These are phyloP conservation scores for Sarcophaga subvicina DNA, from an alignment of 2,888 invertebrate genomes.

Conservation along the genomic window DNA sequence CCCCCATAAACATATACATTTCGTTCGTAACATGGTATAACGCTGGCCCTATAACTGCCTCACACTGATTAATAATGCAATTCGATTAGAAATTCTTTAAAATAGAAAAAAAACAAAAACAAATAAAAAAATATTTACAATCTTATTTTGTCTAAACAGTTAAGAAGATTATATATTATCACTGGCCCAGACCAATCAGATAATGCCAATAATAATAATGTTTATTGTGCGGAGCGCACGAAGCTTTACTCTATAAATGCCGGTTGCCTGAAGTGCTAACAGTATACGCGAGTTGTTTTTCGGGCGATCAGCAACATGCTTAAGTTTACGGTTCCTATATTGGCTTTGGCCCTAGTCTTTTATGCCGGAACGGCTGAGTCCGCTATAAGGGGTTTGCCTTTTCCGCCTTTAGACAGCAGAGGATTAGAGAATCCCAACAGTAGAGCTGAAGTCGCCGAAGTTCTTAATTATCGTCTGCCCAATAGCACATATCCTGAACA, in stretches of 20 bases:
- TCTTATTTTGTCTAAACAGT: background rate
- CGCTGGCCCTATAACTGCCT: too few relatives aligned
- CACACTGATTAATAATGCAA: too few relatives aligned
- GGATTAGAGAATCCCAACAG: conserved; percentile 42
- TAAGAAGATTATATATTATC: background rate
- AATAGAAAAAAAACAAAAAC: too few relatives aligned
- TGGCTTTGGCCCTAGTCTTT: conserved; percentile 74
- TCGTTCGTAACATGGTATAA: too few relatives aligned
- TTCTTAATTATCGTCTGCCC: conserved; percentile 82
- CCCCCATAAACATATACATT: too few relatives aligned
- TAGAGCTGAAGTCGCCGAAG: conserved; percentile 51
- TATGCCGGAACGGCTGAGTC: conserved; percentile 58
- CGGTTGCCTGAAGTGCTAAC: background rate
- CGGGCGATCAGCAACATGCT: conserved; percentile 69
- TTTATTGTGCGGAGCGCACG: background rate
- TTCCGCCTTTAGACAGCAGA: background rate
- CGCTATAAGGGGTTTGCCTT: conserved; percentile 47
- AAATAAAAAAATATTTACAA: too few relatives aligned
- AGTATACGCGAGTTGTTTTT: conserved; percentile 46
- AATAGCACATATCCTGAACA: conserved; percentile 83
- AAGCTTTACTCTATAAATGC: conserved; percentile 34
- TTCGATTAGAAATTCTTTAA: too few relatives aligned
- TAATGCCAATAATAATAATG: background rate
- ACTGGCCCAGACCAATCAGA: background rate
- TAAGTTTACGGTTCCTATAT: conserved; percentile 33